Base-by-base conservation (phyloP, 1,140 invertebrate species). In the Pogonomyrmex californicus region DNA sequence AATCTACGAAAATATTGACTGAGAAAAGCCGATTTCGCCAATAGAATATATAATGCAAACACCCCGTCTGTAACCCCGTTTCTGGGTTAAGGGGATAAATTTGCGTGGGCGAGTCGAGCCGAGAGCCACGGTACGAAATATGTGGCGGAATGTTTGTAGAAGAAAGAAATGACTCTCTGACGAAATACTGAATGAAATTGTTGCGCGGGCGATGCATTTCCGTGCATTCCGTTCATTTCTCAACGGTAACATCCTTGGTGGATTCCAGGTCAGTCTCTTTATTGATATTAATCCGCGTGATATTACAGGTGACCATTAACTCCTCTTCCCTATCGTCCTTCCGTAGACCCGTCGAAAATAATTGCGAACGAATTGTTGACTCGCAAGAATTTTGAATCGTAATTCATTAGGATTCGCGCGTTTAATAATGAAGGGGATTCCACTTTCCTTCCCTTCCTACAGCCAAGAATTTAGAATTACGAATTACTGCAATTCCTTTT, bases 101-200 rank as follows among this genome's bases (percentile, higher is more conserved):
- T 73, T 73, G 78, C 17, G 2, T 30, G 60, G 14, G 17, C 60
- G 76, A 79, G 56, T 30, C 38, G 41, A 30, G 10, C 10, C n/a
- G 49, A 14, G 17, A 30, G 36, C 41, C 30, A 47, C 23, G 38
- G 5, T 73, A 23, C 54, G 66, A 73, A 60, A 82, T 82, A 58
- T 36, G n/a, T 41, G 12, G 17, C 14, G 62, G 41, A 73, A 82
- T 60, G 79, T 82, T 60, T 58, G 41, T 41, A 33, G 66, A 73
- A 73, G 54, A 73, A 73, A 82, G 41, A 51, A 73, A 73, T 71
- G 38, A 82, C 14, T 58, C 30, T 1, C 10, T 47, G 51, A 82
- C 38, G 51, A 73, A 73, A 82, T 82, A 82, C 60, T 54, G 38
- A 38, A 79, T 68, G 79, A 60, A 82, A 82, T 73, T 82, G 51